Percentiles rank a stretch among this genome's conserved stretches.
Evolutionary conservation across 2,797 vertebrate species (phyloP).

Genomic region (Falco biarmicus): DNA sequence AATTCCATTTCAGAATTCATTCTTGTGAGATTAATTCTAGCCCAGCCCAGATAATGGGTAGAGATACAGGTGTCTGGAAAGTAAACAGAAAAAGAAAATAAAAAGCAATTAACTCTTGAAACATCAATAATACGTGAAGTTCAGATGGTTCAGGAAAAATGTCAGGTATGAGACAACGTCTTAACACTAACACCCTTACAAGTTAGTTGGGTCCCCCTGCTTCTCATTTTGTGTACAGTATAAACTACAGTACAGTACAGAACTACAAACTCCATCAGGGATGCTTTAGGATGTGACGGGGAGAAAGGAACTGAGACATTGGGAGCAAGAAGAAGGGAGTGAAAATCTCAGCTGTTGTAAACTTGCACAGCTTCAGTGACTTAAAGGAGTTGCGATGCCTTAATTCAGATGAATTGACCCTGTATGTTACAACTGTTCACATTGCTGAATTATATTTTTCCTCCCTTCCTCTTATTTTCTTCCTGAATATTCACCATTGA

Average conservation of each 20-base stretch:
- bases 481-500: neutral
- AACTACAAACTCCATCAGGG: neutral
- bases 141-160: neutral
- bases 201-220: rapidly evolving
- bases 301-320: neutral
- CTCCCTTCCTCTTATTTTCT: neutral
- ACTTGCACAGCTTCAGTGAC: neutral
- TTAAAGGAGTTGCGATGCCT: neutral
- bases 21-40: neutral
- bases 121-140: neutral
- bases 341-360: neutral
- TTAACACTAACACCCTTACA: neutral
- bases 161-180: neutral
- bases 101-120: neutral
- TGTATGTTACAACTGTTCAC: neutral
- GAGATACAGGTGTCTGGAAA: neutral
- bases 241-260: neutral
- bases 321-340: neutral
- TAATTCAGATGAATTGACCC: neutral
- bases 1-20: neutral
- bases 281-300: neutral
- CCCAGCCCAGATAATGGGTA: neutral
- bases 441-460: neutral
- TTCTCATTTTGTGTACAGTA: neutral
- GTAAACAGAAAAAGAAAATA: neutral